Conservation (phyloP, 2,888 invertebrate genomes). For the Conus canariensis region DNA sequence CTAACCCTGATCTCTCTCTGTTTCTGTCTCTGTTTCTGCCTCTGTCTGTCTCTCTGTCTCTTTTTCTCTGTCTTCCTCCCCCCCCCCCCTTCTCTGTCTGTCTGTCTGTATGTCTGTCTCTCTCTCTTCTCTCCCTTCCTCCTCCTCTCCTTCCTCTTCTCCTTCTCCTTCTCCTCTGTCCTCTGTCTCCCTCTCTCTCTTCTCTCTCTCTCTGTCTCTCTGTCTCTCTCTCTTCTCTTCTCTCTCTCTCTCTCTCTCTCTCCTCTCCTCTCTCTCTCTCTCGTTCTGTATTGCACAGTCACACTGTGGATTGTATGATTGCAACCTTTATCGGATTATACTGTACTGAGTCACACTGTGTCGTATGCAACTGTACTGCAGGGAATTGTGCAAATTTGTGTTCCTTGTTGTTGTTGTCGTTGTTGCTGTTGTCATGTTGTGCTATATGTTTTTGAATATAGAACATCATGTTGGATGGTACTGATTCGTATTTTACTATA, state of each 20-base stretch:
- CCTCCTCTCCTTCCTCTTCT: neutral
- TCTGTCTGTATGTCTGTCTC: neutral
- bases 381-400: too few species aligned
- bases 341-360: too few species aligned
- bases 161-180: neutral
- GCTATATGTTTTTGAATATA: too few species aligned
- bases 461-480: too few species aligned
- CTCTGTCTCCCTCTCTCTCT: neutral
- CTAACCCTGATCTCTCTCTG: too few species aligned
- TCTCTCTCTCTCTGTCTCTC: slow-evolving; percentile 7
- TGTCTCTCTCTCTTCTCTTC: slow-evolving; percentile 19
- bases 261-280: neutral
- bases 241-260: neutral
- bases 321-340: too few species aligned
- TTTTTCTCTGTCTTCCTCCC: neutral
- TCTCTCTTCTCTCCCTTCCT: neutral
- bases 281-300: neutral
- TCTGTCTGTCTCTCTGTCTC: neutral
- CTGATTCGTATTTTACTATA: too few species aligned
- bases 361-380: too few species aligned
- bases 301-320: neutral
- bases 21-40: slow-evolving; percentile 1
- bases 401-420: too few species aligned
- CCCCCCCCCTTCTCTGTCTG: neutral
- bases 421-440: too few species aligned